These are phyloP conservation scores for Hippoglossus hippoglossus DNA, from an alignment of 2,797 vertebrate species.

Conservation along the genomic window DNA sequence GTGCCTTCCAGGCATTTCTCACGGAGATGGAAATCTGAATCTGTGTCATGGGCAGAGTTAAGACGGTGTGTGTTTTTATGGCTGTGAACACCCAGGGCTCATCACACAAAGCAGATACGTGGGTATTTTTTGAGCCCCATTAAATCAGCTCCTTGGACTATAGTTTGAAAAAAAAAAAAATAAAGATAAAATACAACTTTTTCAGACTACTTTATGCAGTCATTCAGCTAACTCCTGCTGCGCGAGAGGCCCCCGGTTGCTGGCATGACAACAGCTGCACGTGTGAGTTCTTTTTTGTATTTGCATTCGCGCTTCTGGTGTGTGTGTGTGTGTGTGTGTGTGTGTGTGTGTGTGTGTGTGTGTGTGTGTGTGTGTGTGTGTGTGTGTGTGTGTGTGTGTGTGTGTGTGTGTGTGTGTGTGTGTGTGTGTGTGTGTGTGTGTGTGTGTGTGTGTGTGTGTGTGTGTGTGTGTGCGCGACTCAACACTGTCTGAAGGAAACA, in stretches of 20 bases:
- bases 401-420: slow-evolving; percentile 22
- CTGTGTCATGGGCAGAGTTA: slow-evolving; percentile 42
- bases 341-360: slow-evolving; percentile 43
- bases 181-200: not conserved
- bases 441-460: slow-evolving; percentile 27
- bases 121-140: not conserved
- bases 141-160: not conserved
- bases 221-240: slow-evolving; percentile 7
- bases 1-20: slow-evolving; percentile 65
- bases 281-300: slow-evolving; percentile 21
- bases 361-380: slow-evolving; percentile 22
- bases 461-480: slow-evolving; percentile 49
- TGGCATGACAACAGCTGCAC: slow-evolving; percentile 34
- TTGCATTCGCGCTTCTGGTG: slow-evolving; percentile 19
- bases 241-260: not conserved
- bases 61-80: slow-evolving; percentile 14
- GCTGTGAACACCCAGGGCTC: slow-evolving; percentile 9
- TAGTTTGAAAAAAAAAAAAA: not conserved
- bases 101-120: slow-evolving; percentile 17
- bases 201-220: not conserved
- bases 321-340: slow-evolving; percentile 22
- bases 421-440: slow-evolving; percentile 39
- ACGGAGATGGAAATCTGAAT: slow-evolving; percentile 50
- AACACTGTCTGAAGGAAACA: slow-evolving; percentile 70
- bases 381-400: slow-evolving; percentile 43